These are phyloP conservation scores for Steinernema carpocapsae DNA, from an alignment of 2,888 invertebrate genomes.

Conservation along the genomic window DNA sequence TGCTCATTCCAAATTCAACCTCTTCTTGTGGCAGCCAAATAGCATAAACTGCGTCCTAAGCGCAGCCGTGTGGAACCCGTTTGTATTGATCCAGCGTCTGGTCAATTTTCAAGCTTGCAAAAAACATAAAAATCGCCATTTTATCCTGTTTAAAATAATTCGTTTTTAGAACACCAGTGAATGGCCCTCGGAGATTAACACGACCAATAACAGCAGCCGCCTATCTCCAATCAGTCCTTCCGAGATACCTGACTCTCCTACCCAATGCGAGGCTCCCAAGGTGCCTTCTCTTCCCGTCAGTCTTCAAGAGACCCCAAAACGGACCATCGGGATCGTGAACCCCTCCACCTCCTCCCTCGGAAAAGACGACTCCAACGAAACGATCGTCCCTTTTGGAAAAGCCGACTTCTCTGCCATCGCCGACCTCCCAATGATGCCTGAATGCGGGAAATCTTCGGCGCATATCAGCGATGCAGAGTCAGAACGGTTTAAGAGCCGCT, in stretches of 20 bases:
- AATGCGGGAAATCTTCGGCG: neutral
- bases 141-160: too few relatives aligned
- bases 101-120: too few relatives aligned
- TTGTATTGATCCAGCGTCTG: neutral
- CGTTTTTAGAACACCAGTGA: slow-evolving; percentile 37
- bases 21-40: neutral
- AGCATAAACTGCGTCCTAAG: neutral
- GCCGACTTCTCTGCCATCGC: neutral
- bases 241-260: slow-evolving; percentile 63
- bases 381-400: neutral
- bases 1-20: slow-evolving; percentile 78
- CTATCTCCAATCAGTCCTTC: slow-evolving; percentile 57
- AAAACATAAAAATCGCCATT: too few relatives aligned
- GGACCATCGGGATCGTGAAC: slow-evolving; percentile 17
- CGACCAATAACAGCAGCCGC: slow-evolving; percentile 51
- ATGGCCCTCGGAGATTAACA: slow-evolving; percentile 46
- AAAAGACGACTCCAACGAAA: slow-evolving; percentile 1
- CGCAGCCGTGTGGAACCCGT: neutral
- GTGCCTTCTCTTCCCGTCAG: neutral
- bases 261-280: slow-evolving; percentile 46
- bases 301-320: slow-evolving; percentile 8
- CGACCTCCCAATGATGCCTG: neutral
- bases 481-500: neutral
- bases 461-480: neutral
- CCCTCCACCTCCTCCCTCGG: slow-evolving; percentile 7